Base-by-base conservation (phyloP, 1,140 invertebrate species). In the Latrodectus geometricus region DNA sequence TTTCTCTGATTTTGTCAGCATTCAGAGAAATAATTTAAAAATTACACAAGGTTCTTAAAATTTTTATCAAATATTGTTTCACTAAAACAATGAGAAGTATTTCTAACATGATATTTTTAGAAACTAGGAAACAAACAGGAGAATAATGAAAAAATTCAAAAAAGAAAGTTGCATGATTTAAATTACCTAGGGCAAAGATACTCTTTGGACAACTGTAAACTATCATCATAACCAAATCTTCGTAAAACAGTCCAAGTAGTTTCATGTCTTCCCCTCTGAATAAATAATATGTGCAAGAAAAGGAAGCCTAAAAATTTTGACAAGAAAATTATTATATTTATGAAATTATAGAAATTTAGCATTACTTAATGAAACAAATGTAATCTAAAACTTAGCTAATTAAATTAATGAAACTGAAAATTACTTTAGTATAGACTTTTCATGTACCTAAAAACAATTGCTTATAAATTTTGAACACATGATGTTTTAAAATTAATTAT, bases 161-260 rank as follows among this genome's bases (percentile, higher is more conserved):
- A 61, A 61, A 8, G 17, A 11, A 61, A 1, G 54, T 17, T 61
- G 3, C 35, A 35, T 35, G 2, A 35, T 35, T 74, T 17, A 80
- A 50, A 69, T 82, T 70, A 87, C 70, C 83, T 89, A 20, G 97
- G 96, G 92, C 95, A 94, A 86, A 98, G 93, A 92, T 98, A 99
- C 89, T 97, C 97, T 90, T 96, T 96, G 66, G 94, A 94, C 91
- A 99, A 94, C 90, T 96, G 21, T 14, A 99, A 92, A 90, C 95
- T 95, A 91, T 99, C 97, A 91, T 99, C 97, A 91, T 99, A 99
- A 75, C 98, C 98, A 94, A 99, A 99, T 91, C 98, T 97, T 84
- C 98, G 93, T 65, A 99, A 91, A n/a, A 99, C 98, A 54, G 97
- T 97, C 98, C 98, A 99, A n/a, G 97, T 99, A 4, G 98, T 99